Percentiles rank a stretch among this genome's conserved stretches.
phyloP scores from a whole-genome alignment of 2,113 vertebrate species.

The Phyllopteryx taeniolatus region DNA sequence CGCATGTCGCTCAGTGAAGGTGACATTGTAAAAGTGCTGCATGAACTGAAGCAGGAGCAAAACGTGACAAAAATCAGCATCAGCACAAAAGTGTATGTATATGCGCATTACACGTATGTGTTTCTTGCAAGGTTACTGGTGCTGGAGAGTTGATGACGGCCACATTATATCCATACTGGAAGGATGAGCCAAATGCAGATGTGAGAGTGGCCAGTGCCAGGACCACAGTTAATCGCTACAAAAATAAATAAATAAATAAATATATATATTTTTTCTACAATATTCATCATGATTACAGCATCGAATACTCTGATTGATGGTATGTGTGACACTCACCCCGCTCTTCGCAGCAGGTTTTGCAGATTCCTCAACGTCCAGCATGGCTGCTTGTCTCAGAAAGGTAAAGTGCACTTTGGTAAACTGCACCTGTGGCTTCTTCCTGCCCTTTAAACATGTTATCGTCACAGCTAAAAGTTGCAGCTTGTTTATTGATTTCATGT shows the following conservation, averaged over 20 bases:
- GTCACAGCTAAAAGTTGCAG: constrained; percentile 28
- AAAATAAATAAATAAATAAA: constrained; percentile 8
- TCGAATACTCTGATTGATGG: not conserved
- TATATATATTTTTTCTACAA: too few species aligned
- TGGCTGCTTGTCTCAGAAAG: constrained; percentile 31
- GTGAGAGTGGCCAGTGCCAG: constrained; percentile 76
- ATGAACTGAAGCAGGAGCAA: constrained; percentile 74
- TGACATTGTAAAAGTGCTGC: constrained; percentile 82
- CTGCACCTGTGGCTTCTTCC: not conserved
- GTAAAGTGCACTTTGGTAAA: constrained; percentile 11
- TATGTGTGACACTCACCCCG: constrained; percentile 62
- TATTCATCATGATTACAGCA: not conserved
- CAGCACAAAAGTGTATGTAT: not conserved
- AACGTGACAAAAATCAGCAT: not conserved
- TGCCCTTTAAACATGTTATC: constrained; percentile 68
- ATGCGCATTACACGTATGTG: not conserved
- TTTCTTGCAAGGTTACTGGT: constrained; percentile 60
- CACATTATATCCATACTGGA: constrained; percentile 96
- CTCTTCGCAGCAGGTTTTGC: constrained; percentile 40
- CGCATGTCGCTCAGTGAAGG: constrained; percentile 62
- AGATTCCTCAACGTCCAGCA: constrained; percentile 31
- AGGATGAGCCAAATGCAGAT: constrained; percentile 89
- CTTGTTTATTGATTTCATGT: constrained; percentile 9
- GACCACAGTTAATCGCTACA: constrained; percentile 76
- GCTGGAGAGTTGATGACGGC: constrained; percentile 87